Conservation (phyloP, 2,113 vertebrate genomes). For the Cyanoramphus novaezelandiae region DNA sequence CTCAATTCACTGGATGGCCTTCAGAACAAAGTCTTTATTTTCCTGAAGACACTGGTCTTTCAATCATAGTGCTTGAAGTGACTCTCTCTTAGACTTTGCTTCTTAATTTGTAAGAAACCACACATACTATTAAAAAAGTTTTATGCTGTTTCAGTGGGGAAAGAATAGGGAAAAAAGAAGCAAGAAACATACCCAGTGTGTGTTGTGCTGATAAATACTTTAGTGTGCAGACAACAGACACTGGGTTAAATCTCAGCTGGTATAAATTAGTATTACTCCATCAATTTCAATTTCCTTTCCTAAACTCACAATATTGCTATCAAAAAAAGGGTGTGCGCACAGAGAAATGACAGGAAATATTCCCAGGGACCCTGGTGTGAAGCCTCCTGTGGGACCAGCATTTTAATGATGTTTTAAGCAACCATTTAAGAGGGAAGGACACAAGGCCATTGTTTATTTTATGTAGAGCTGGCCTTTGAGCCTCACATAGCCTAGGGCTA, state of each 20-base stretch:
- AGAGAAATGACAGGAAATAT: conserved; percentile 38
- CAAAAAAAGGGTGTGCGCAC: neutral
- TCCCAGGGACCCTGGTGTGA: conserved; percentile 21
- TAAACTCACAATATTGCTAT: conserved; percentile 25
- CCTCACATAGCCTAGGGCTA: neutral
- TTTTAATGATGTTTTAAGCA: conserved; percentile 13
- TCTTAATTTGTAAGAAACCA: neutral
- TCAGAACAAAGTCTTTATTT: neutral
- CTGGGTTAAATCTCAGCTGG: conserved; percentile 28
- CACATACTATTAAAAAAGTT: neutral
- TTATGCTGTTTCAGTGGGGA: neutral
- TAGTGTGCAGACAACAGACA: neutral
- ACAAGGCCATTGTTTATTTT: conserved; percentile 11
- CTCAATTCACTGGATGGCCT: neutral
- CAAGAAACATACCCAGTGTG: neutral
- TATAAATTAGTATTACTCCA: conserved; percentile 49
- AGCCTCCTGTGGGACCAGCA: conserved; percentile 14
- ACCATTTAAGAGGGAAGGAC: neutral
- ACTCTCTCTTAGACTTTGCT: neutral
- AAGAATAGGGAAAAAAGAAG: neutral
- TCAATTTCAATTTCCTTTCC: conserved; percentile 35
- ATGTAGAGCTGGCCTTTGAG: neutral
- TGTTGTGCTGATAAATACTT: conserved; percentile 16
- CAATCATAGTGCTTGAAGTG: neutral
- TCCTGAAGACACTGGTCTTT: neutral